Evolutionary conservation across 2,113 vertebrate genomes (phyloP).

Genomic region (Podilymbus podiceps): DNA sequence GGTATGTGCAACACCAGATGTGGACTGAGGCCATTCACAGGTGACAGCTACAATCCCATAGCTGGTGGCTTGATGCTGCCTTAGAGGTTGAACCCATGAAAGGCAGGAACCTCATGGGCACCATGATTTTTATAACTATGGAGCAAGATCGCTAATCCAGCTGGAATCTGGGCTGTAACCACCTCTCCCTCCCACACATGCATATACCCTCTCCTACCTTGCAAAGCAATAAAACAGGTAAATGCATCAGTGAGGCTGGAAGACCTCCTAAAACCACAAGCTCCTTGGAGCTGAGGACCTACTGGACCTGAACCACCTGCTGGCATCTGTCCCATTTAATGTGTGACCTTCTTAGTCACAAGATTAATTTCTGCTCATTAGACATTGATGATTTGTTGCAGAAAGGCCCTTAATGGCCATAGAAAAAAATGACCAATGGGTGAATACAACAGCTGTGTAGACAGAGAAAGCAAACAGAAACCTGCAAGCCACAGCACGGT

Average conservation of each 20-base stretch:
- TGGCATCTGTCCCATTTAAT: neutral
- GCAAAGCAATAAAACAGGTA: neutral
- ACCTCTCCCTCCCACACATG: neutral
- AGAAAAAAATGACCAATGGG: neutral
- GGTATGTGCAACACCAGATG: neutral
- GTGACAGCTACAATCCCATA: neutral
- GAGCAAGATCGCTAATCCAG: neutral
- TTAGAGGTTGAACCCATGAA: neutral
- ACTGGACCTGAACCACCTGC: neutral
- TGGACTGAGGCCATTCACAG: neutral
- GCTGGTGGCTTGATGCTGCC: neutral
- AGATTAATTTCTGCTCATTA: neutral
- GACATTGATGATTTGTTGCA: neutral
- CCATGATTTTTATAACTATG: neutral
- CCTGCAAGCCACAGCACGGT: accelerated
- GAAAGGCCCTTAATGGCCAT: neutral
- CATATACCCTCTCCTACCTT: no score
- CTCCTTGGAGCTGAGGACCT: neutral
- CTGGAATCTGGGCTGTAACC: neutral
- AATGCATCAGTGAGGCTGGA: neutral
- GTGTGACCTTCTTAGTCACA: neutral
- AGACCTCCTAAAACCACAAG: neutral
- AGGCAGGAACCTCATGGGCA: neutral
- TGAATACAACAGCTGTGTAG: constrained; percentile 10
- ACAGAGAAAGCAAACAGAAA: constrained; percentile 10